phyloP scores from a whole-genome alignment of 1,140 invertebrate genomes.

The Drosophila jambulina region DNA sequence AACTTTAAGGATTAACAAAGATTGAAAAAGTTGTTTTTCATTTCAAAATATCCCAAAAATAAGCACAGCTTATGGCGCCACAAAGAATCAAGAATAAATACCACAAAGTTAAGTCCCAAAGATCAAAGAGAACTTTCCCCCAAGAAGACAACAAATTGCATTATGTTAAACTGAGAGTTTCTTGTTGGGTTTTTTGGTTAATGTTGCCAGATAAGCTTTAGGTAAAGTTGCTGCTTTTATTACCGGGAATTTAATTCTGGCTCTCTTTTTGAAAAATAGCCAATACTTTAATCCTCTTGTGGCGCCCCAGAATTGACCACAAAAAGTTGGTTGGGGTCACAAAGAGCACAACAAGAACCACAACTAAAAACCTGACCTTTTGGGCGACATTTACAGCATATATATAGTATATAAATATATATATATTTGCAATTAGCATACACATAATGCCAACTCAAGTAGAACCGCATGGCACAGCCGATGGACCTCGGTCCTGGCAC shows the following conservation, averaged over 20 bases:
- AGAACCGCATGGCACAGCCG: constrained; percentile 5
- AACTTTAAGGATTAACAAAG: not conserved
- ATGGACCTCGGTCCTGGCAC: constrained; percentile 5
- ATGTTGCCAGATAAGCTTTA: not conserved
- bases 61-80: not conserved
- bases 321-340: not conserved
- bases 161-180: constrained; percentile 13
- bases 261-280: not conserved
- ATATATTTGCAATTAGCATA: constrained; percentile 37
- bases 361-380: constrained; percentile 21
- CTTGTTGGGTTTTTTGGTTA: not conserved
- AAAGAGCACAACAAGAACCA: not conserved
- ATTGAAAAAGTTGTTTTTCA: not conserved
- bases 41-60: not conserved
- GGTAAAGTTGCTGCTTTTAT: constrained; percentile 4
- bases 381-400: not conserved
- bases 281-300: constrained; percentile 21
- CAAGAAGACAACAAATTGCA: constrained; percentile 9
- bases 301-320: constrained; percentile 10
- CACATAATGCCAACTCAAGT: constrained; percentile 11
- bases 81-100: not conserved
- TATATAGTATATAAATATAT: not conserved
- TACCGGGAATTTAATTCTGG: constrained; percentile 1
- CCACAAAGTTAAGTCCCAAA: not conserved
- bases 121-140: constrained; percentile 11